Conservation (phyloP, 2,888 invertebrate genomes). For the Agonopterix subpropinquella region DNA sequence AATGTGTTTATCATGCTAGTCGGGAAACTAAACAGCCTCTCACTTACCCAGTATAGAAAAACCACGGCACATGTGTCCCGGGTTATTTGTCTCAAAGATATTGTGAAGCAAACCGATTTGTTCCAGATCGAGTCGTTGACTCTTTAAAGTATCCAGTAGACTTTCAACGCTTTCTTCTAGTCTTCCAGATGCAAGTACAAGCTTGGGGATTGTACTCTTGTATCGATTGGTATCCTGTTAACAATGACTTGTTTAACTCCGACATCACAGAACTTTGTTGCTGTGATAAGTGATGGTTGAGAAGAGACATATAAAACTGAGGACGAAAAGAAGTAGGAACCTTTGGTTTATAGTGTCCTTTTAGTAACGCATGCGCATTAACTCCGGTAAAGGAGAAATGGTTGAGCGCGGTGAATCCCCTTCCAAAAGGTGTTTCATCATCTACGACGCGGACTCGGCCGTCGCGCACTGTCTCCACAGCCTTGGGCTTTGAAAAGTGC, state of each 20-base stretch:
- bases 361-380: constrained; percentile 36
- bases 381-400: constrained; percentile 36
- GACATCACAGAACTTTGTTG: too few species aligned
- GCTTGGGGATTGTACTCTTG: constrained; percentile 43
- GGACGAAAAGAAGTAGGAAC: constrained; percentile 14
- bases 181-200: constrained; percentile 63
- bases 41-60: constrained; percentile 60
- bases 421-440: constrained; percentile 24
- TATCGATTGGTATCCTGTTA: constrained; percentile 33
- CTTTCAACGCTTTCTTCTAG: constrained; percentile 44
- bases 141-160: constrained; percentile 35
- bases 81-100: constrained; percentile 56
- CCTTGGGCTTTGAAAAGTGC: constrained; percentile 29
- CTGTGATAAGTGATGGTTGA: too few species aligned
- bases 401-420: constrained; percentile 32
- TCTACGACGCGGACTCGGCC: constrained; percentile 31
- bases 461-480: constrained; percentile 24
- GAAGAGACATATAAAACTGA: too few species aligned
- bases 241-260: not conserved
- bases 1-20: too few species aligned
- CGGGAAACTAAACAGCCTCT: not conserved
- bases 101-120: constrained; percentile 63
- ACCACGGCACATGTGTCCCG: constrained; percentile 79
- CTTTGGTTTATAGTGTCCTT: constrained; percentile 40
- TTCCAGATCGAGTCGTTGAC: constrained; percentile 56